Evolutionary conservation across 35 echinoderm and acorn worm genomes (phyloP).

Genomic region (Eucidaris tribuloides): DNA sequence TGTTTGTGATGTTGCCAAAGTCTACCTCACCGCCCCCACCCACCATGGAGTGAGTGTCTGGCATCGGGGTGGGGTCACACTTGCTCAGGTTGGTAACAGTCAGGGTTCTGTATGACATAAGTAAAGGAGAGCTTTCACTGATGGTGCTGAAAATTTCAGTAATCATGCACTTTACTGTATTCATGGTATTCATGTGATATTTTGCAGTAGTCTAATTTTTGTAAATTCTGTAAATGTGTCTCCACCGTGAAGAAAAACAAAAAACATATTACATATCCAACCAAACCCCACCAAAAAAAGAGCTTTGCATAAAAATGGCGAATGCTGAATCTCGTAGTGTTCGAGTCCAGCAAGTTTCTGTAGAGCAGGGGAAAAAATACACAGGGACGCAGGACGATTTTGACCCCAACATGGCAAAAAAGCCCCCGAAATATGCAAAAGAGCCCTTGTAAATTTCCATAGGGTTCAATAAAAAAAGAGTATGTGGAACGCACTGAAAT

Average conservation of each 20-base stretch:
- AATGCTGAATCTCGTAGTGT: too few relatives aligned
- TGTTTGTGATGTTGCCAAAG: constrained; percentile 17
- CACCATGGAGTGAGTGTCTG: constrained; percentile 1
- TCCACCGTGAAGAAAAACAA: neutral
- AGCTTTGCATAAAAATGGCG: too few relatives aligned
- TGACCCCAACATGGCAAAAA: too few relatives aligned
- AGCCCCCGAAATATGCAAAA: too few relatives aligned
- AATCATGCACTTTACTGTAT: neutral
- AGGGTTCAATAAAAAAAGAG: too few relatives aligned
- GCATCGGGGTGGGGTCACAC: constrained; percentile 20
- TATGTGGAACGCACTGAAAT: too few relatives aligned
- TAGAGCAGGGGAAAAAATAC: too few relatives aligned
- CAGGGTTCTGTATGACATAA: neutral
- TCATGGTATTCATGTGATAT: neutral
- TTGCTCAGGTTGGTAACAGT: constrained; percentile 4
- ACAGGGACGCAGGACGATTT: too few relatives aligned
- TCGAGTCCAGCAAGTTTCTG: too few relatives aligned
- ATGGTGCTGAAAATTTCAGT: neutral
- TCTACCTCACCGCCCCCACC: neutral
- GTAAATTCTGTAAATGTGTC: neutral
- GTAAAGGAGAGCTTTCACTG: neutral
- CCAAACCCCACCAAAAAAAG: neutral
- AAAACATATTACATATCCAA: neutral
- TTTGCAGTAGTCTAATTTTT: neutral
- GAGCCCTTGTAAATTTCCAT: too few relatives aligned